Evolutionary conservation across 2,113 vertebrate species (phyloP), one percentile per base, ranked within the genome.

Genomic region (Trinectes maculatus): DNA sequence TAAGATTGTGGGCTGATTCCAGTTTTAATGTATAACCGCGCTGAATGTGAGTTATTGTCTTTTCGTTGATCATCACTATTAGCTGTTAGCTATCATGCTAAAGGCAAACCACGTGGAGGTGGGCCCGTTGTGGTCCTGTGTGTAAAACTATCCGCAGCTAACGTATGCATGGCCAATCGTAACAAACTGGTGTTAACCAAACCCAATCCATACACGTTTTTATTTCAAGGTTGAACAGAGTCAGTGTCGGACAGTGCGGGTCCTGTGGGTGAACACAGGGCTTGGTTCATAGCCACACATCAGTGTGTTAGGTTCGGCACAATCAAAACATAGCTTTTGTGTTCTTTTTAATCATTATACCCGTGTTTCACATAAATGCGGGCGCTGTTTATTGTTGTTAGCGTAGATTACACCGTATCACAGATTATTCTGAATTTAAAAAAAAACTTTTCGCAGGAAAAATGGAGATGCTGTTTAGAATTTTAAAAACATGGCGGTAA

Each of bases 91-190:
- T 22, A 4, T 0, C 13, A 40, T 58, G 71, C 80, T 81, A 73
- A 10, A 8, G 36, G 28, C 31, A 33, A 0, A 46, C 40, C 84
- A 86, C 84, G 81, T 84, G 81, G 53, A 18, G 9, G 2, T 0
- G 24, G 46, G 62, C 52, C 61, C 42, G 10, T 16, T 0, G 3
- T n/a, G 22, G 22, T 18, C 3, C 42, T 0, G 16, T 1, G 10
- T 21, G 7, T 3, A 3, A 8, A 6, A 16, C 26, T 13, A 13
- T 0, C 16, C 15, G 5, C 16, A 36, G 28, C 26, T 7, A 11
- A 24, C 12, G 7, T 15, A 1, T 4, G n/a, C 10, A 2, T 6
- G 0, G 1, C 4, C 6, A 43, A 18, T 28, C 16, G 1, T 0
- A 18, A 22, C 7, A 0, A 4, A 24, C 4, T 3, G 3, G 8